These are phyloP conservation scores for Chlorodrepanis virens DNA, from an alignment of 2,113 vertebrate species.

Conservation along the genomic window DNA sequence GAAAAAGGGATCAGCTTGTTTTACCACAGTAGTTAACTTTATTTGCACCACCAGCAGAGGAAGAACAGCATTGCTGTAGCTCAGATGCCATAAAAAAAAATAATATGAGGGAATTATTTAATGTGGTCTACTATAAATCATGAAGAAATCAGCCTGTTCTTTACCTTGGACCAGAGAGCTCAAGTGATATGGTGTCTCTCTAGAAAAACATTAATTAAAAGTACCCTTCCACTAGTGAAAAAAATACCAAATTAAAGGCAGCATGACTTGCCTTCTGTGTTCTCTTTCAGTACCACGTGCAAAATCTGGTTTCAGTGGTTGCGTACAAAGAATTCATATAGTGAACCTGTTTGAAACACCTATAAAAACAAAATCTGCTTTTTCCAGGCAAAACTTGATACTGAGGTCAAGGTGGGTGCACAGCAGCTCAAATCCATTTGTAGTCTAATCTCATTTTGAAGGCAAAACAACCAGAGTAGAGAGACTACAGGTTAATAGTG, in stretches of 20 bases:
- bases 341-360: neutral
- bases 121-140: neutral
- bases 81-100: neutral
- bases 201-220: neutral
- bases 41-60: neutral
- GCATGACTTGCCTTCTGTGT: neutral
- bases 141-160: neutral
- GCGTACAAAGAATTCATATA: neutral
- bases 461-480: neutral
- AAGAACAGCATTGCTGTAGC: neutral
- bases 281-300: neutral
- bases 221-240: neutral
- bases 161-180: neutral
- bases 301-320: neutral
- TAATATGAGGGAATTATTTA: neutral
- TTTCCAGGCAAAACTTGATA: neutral
- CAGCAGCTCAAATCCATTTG: neutral
- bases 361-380: neutral
- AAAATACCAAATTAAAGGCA: neutral
- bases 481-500: neutral
- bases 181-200: neutral
- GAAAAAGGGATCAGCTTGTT: neutral
- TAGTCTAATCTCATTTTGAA: neutral
- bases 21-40: neutral
- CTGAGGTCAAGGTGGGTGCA: neutral